Evolutionary conservation across 2,113 vertebrate species (phyloP).

Genomic region (Candoia aspera): DNA sequence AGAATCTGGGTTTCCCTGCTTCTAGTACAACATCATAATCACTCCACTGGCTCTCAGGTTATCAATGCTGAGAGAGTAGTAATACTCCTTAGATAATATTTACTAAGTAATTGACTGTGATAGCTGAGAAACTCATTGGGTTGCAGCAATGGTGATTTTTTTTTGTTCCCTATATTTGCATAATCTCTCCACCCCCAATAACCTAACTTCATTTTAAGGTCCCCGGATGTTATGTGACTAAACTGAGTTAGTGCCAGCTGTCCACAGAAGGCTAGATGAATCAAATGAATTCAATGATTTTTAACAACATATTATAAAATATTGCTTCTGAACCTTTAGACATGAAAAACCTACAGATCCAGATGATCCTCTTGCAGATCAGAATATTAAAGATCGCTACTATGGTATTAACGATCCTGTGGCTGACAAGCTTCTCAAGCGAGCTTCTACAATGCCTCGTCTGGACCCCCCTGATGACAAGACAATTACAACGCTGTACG

Average conservation of each 20-base stretch:
- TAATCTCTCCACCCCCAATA: background rate
- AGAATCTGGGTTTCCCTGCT: background rate
- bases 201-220: slow-evolving; percentile 40
- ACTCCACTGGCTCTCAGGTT: background rate
- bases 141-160: background rate
- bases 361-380: slow-evolving; percentile 96
- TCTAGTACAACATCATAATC: background rate
- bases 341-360: slow-evolving; percentile 98
- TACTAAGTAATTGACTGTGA: background rate
- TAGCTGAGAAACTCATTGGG: background rate
- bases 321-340: slow-evolving; percentile 67
- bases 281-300: background rate
- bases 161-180: background rate
- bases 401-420: slow-evolving; percentile 98
- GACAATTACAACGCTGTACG: slow-evolving; percentile 93
- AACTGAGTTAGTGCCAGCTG: slow-evolving; percentile 20
- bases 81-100: background rate
- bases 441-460: slow-evolving; percentile 95
- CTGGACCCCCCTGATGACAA: slow-evolving; percentile 96
- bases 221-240: slow-evolving; percentile 7
- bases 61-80: background rate
- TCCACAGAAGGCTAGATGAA: background rate
- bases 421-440: slow-evolving; percentile 93
- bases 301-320: background rate
- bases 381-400: slow-evolving; percentile 98